Base-by-base conservation (phyloP, 2,888 invertebrate species). In the Seira ritae region DNA sequence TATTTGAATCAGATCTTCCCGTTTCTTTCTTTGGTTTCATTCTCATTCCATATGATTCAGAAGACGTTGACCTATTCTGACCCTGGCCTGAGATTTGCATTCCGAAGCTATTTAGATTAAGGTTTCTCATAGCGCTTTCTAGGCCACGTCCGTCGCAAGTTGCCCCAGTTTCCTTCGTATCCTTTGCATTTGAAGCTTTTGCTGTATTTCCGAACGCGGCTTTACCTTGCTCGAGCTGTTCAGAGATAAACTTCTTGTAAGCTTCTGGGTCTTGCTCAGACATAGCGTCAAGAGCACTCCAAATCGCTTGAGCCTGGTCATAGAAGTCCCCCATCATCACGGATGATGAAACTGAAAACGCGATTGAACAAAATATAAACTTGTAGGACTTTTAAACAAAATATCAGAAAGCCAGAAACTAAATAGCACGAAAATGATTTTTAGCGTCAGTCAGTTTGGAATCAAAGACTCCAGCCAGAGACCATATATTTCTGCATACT, bases 281-380 rank as follows among this genome's bases (percentile, higher is more conserved):
- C 88, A 88, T 88, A 17, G 76, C 71, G 71, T 88, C 86, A 46
- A 88, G 60, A 0, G 88, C 85, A 15, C 20, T 60, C 88, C 88
- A 88, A 46, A 88, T 86, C 8, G 88, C 88, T 62, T 81, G 20
- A 0, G 85, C 86, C 67, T 88, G 80, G 19, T 76, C 80, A 1
- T 42, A 4, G 17, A 76, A 80, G 60, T 80, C 46, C 0, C 22
- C 84, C 84, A 84, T 84, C n/a, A n/a, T n/a, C n/a, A n/a, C n/a
- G n/a, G n/a, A n/a, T n/a, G n/a, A n/a, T n/a, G n/a, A 12, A 46
- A 46, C 10, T 46, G 50, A 46, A n/a, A n/a, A n/a, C n/a, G n/a
- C n/a, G n/a, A n/a, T n/a, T n/a, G n/a, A n/a, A n/a, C n/a, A n/a
- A n/a, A n/a, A n/a, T 0, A 17, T n/a, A 10, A 42, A 42, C 12